Conservation (phyloP, 2,797 vertebrate genomes). For the Xiphophorus birchmanni region DNA sequence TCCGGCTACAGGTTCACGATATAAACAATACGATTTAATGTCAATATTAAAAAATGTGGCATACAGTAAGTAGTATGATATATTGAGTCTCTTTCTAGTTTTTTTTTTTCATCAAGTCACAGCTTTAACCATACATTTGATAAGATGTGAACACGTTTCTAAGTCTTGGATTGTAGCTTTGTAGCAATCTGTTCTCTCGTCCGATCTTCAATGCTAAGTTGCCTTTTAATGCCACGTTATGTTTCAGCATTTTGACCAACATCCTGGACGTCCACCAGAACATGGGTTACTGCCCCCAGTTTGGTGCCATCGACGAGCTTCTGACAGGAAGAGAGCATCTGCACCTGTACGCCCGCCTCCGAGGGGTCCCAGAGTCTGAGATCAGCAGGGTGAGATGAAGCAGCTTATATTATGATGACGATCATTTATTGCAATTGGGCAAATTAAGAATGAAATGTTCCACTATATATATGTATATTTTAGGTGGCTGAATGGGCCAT, state of each 20-base stretch:
- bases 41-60: background rate
- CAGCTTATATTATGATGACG: background rate
- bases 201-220: background rate
- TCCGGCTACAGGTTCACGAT: conserved; percentile 84
- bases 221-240: background rate
- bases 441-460: background rate
- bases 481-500: conserved; percentile 93
- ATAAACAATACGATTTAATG: background rate
- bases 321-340: conserved; percentile 94
- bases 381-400: conserved; percentile 83
- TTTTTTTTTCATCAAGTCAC: background rate
- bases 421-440: background rate
- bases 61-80: background rate
- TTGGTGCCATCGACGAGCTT: conserved; percentile 92
- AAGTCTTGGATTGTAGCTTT: background rate
- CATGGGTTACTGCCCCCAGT: conserved; percentile 97
- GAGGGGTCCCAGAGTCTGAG: conserved; percentile 89
- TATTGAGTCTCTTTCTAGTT: background rate
- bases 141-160: background rate
- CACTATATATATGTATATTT: background rate
- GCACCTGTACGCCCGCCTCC: conserved; percentile 88
- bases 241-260: conserved; percentile 86
- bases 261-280: conserved; percentile 91
- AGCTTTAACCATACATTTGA: background rate
- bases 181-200: background rate